Evolutionary conservation across 2,888 invertebrate genomes (phyloP), one percentile per base, ranked within the genome.

Genomic region (Muschampia plurimacula): DNA sequence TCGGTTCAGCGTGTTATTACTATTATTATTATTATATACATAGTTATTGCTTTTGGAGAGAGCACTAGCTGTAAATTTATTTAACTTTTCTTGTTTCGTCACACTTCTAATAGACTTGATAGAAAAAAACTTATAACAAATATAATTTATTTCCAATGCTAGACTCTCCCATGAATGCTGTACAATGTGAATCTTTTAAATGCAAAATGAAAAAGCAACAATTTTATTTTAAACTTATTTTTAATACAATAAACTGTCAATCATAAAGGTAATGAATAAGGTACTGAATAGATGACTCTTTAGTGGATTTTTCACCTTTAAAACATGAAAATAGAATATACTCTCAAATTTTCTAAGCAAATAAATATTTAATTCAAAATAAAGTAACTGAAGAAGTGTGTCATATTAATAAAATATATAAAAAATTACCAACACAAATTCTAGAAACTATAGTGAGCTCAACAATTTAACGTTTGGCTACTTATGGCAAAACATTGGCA

Each of bases 1-100:
- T 89, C 89, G 90, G 89, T 88, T 89, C 79, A 85, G 87, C 87
- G 49, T 60, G 41, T 10, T 13, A 22, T 67, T 52, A 28, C 52
- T 67, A 59, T 28, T 13, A 22, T 67, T 52, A 28, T 41, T 67
- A 59, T 28, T 55, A 39, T 9, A 62, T 10, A 15, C 4, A 9
- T 57, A 39, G 9, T 8, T 62, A 62, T 62, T 39, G 62, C 62
- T 62, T 55, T 55, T 22, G 55, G 15, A 52, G 8, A 52, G 52
- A 52, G 10, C 55, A 22, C 55, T 55, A 55, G 55, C 55, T 55
- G 55, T 22, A 15, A 52, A 5, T 8, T 55, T 46, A 22, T 10
- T 8, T 22, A 3, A 52, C 52, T 52, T 52, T 15, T 15, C 2
- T 8, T 52, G 8, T 52, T 10, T 55, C 9, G 22, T 52, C 2